Base-by-base conservation (phyloP, 2,888 invertebrate genomes). In the Anagyrus pseudococci region DNA sequence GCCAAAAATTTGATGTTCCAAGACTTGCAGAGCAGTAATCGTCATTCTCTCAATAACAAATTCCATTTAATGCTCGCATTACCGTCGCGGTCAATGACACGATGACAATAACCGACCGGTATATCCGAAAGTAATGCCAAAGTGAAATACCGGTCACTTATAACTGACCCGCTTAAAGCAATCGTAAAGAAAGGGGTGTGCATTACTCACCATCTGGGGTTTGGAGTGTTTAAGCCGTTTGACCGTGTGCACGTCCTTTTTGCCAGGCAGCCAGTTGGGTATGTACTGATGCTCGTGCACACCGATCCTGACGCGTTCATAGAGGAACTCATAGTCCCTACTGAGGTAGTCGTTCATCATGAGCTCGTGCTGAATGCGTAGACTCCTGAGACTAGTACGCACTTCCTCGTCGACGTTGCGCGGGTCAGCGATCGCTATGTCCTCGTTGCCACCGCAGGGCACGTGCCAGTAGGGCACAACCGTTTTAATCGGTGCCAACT, bases 241-340 rank as follows among this genome's bases (percentile, higher is more conserved):
- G 8, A 81, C 58, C 2, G 62, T 52, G 48, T 71, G 71, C 19
- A 75, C 72, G 57, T 80, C 80, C 43, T 72, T 75, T 52, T 74
- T 74, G 41, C 78, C 77, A 0, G 82, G 82, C 22, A 82, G 62
- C 81, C 81, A 81, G 58, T 77, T 81, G 1, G 81, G 81, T 44
- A 80, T 77, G 65, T 80, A 81, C 66, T 81, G 81, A 62, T 80
- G 75, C 43, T 80, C 73, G 49, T 75, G 70, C 2, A 78, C 71
- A 1, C 77, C 76, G 53, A 76, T 74, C 46, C 75, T 73, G 19
- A 79, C 78, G 44, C 69, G 72, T 22, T 79, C 77, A 67, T 81
- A 81, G 2, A 80, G 68, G 57, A 68, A 78, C n/a, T 80, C 79
- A 70, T 79, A 81, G 58, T 81, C 77, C 10, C 73, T 72, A 49